Evolutionary conservation across 2,888 invertebrate genomes (phyloP).

Genomic region (Teleogryllus oceanicus): DNA sequence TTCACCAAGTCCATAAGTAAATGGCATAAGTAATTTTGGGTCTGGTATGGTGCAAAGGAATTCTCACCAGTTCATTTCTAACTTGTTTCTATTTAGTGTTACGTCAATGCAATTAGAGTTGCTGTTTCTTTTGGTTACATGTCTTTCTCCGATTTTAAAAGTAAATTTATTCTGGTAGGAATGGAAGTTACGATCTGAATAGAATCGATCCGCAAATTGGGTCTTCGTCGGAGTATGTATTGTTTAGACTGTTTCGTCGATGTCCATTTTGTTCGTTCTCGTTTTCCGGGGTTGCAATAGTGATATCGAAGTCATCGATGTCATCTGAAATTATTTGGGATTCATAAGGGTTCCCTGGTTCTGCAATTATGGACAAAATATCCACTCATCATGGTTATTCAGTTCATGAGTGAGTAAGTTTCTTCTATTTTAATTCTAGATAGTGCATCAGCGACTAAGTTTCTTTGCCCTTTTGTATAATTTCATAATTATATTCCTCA

Average conservation of each 20-base stretch:
- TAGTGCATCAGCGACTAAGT: constrained; percentile 23
- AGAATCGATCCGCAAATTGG: neutral
- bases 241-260: neutral
- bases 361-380: neutral
- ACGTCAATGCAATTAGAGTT: neutral
- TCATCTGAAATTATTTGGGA: neutral
- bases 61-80: neutral
- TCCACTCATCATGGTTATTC: neutral
- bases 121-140: neutral
- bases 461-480: constrained; percentile 21
- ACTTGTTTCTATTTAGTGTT: neutral
- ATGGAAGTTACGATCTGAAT: neutral
- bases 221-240: neutral
- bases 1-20: neutral
- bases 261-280: neutral
- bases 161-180: neutral
- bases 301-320: neutral
- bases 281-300: neutral
- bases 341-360: neutral
- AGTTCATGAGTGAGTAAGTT: neutral
- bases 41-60: neutral
- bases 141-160: neutral
- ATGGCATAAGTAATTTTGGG: neutral
- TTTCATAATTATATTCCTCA: constrained; percentile 12
- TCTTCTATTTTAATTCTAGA: neutral